Percentiles rank a stretch among this genome's conserved stretches.
These are phyloP conservation scores for Epinephelus awoara DNA, from an alignment of 2,797 vertebrate species.

Conservation along the genomic window DNA sequence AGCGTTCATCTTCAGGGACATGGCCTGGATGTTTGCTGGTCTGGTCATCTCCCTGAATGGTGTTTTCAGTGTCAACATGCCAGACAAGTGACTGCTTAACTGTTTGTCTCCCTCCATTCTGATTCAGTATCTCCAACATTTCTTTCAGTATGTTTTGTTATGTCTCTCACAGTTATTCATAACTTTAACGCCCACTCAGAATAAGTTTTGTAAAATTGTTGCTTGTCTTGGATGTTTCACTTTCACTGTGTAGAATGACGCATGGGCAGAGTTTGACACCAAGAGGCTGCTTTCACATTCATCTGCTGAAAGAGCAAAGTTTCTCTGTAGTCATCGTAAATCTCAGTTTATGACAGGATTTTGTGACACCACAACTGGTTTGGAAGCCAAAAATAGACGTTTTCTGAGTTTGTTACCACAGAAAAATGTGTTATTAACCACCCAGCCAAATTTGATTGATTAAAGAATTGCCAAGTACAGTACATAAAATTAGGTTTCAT, in stretches of 20 bases:
- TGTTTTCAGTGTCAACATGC: conserved; percentile 54
- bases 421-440: too few species aligned
- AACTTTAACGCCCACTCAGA: background rate
- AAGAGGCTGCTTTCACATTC: background rate
- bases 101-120: conserved; percentile 8
- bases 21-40: conserved; percentile 41
- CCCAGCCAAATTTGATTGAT: too few species aligned
- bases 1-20: conserved; percentile 52
- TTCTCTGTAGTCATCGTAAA: background rate
- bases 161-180: background rate
- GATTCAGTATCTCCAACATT: background rate
- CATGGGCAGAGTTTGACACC: background rate
- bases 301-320: background rate
- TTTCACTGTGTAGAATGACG: background rate
- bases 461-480: too few species aligned
- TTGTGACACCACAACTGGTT: background rate
- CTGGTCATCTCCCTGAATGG: conserved; percentile 34
- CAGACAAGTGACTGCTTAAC: conserved; percentile 40
- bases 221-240: background rate
- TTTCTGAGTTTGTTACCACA: too few species aligned
- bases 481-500: too few species aligned
- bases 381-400: background rate
- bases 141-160: background rate
- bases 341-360: too few species aligned
- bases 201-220: background rate